A percentile compares a stretch with the other conserved stretches of the same genome.
Conservation (phyloP, 2,797 vertebrate genomes). For the Clarias laeviceps region DNA sequence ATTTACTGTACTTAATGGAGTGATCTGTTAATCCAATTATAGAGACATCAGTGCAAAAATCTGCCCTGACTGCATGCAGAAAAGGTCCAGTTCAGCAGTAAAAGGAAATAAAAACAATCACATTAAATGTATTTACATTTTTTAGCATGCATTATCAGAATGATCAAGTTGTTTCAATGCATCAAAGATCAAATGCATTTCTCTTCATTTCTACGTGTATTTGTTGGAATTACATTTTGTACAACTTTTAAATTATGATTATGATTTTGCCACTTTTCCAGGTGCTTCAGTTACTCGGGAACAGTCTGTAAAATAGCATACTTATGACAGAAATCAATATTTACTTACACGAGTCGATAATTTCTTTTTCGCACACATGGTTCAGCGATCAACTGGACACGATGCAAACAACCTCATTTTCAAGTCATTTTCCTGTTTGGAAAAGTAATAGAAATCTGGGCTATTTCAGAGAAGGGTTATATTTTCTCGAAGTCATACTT, state of each 20-base stretch:
- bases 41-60: background rate
- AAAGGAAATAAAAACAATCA: background rate
- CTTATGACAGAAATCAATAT: background rate
- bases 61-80: background rate
- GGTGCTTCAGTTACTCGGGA: background rate
- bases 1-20: background rate
- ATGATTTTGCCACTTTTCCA: background rate
- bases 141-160: background rate
- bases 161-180: background rate
- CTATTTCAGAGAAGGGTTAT: background rate
- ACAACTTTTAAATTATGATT: background rate
- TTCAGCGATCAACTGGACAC: background rate
- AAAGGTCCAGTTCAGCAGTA: constrained; percentile 3
- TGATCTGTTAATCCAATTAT: background rate
- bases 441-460: background rate
- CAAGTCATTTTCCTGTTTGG: background rate
- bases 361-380: background rate
- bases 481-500: constrained; percentile 6
- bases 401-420: background rate
- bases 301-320: background rate
- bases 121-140: background rate
- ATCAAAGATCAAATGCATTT: too few relatives aligned
- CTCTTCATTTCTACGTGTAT: background rate
- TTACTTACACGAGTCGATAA: background rate
- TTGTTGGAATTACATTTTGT: background rate